A percentile compares a stretch with the other conserved stretches of the same genome.
Conservation (phyloP, 1,140 invertebrate species). For the Eriocheir sinensis region DNA sequence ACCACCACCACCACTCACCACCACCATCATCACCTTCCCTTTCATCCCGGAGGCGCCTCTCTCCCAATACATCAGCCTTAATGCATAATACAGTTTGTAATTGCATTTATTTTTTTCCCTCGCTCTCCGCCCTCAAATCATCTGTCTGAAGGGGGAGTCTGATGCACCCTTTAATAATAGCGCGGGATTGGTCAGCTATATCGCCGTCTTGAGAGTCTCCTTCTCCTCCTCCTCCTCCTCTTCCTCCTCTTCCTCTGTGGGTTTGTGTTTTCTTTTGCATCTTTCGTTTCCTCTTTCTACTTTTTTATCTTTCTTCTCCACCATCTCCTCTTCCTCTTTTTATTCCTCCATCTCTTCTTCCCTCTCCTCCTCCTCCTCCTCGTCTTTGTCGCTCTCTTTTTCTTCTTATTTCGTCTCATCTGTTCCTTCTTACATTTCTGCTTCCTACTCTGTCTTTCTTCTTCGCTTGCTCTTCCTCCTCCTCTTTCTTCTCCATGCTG, state of each 20-base stretch:
- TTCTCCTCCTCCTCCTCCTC: too few relatives aligned
- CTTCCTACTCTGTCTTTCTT: too few relatives aligned
- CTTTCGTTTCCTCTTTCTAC: neutral
- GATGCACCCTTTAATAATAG: constrained; percentile 51
- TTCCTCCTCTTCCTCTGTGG: neutral
- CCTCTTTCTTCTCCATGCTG: too few relatives aligned
- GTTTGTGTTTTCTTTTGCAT: too few relatives aligned
- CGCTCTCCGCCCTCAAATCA: constrained; percentile 29
- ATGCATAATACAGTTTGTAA: constrained; percentile 52
- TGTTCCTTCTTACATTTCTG: neutral
- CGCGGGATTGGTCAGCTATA: constrained; percentile 10
- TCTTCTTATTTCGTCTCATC: too few relatives aligned
- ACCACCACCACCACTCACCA: neutral
- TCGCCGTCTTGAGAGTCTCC: constrained; percentile 7
- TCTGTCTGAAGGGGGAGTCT: neutral
- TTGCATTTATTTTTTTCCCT: constrained; percentile 29
- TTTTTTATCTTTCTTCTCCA: neutral
- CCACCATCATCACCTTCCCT: constrained; percentile 34
- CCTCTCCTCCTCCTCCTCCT: neutral
- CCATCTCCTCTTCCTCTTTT: neutral
- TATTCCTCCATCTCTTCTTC: neutral
- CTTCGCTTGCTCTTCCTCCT: too few relatives aligned
- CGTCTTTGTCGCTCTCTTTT: neutral
- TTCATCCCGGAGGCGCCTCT: neutral
- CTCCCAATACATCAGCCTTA: constrained; percentile 20